Evolutionary conservation across 2,797 vertebrate genomes (phyloP), one percentile per base, ranked within the genome.

Genomic region (Naso thynnoides): DNA sequence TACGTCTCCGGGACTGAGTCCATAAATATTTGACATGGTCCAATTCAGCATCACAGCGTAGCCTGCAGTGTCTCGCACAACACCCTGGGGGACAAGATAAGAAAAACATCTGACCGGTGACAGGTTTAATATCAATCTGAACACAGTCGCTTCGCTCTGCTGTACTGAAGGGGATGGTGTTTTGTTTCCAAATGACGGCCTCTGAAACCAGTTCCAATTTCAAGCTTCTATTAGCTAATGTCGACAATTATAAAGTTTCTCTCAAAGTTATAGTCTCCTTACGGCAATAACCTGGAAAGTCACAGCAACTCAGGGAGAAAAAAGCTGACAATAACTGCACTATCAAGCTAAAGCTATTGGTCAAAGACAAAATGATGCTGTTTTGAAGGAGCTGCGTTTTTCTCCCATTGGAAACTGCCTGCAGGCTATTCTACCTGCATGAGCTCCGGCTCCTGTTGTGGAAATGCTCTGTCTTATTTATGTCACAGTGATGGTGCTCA

Each of bases 21-120:
- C 98, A 73, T 99, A 99, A 66, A 99, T 79, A 78, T 96, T 96
- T 75, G 96, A 96, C 98, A 99, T 99, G 39, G 97, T 97, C 98
- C 98, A 99, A 79, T 97, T 98, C 72, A 99, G 88, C 97, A 98
- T 97, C 70, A 98, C 98, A 3, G 97, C 96, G 11, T 96, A 98
- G 27, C 98, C 97, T 1, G 96, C 98, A 2, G 98, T 97, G 83
- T 96, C 95, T 75, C 98, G 94, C 76, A 97, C 95, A 59, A 99
- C 86, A 55, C 98, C 98, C 98, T 99, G 85, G 62, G 48, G 84
- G 61, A 75, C 29, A 9, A 86, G 85, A 91, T 42, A 76, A 80
- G 53, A 55, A 45, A 73, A 78, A 69, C 56, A 74, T 66, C 67
- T 82, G 50, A 41, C 39, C 0, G 0, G 60, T 73, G 79, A 81